A percentile compares a stretch with the other conserved stretches of the same genome.
These are phyloP conservation scores for Tethea ocularis DNA, from an alignment of 2,888 invertebrate genomes.

Conservation along the genomic window DNA sequence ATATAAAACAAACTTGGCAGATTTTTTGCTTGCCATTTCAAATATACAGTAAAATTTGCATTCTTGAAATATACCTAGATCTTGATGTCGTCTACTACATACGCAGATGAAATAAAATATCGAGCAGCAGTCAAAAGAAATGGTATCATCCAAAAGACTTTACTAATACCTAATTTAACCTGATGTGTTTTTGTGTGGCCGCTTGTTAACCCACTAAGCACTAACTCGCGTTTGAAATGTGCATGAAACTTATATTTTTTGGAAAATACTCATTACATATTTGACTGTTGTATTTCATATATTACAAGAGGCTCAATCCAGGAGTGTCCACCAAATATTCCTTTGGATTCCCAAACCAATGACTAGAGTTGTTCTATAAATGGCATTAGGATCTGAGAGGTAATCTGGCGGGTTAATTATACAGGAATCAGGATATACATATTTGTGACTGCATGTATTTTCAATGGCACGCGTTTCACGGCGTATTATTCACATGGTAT, in stretches of 20 bases:
- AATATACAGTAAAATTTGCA: not conserved
- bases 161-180: constrained; percentile 22
- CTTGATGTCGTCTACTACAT: not conserved
- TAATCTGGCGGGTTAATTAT: too few relatives aligned
- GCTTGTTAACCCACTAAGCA: constrained; percentile 40
- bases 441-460: not conserved
- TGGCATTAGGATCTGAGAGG: not conserved
- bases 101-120: not conserved
- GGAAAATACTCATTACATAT: not conserved
- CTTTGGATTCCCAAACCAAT: too few relatives aligned
- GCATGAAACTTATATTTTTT: constrained; percentile 37
- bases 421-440: not conserved
- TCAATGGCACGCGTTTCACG: not conserved
- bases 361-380: too few relatives aligned
- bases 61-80: not conserved
- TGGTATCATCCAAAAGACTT: not conserved
- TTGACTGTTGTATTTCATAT: not conserved
- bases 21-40: not conserved
- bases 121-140: not conserved
- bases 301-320: not conserved
- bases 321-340: too few relatives aligned
- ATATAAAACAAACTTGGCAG: not conserved
- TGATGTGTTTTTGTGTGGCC: constrained; percentile 24
- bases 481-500: not conserved
- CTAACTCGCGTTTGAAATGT: constrained; percentile 38